Conservation (phyloP, 2,113 vertebrate genomes). For the Elachura formosa region DNA sequence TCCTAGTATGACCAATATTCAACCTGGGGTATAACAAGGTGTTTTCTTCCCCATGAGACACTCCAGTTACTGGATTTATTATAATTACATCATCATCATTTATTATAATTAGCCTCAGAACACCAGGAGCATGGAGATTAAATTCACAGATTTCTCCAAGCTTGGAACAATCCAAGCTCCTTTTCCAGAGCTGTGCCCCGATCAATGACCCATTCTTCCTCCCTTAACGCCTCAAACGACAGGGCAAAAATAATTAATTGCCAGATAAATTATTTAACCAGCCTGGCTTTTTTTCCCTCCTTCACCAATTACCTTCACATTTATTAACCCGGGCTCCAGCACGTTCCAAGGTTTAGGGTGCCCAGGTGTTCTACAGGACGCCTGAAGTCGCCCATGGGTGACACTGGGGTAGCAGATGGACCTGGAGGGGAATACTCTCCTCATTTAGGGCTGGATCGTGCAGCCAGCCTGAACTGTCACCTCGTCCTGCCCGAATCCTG, state of each 20-base stretch:
- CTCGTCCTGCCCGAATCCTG: neutral
- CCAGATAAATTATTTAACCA: neutral
- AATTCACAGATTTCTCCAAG: neutral
- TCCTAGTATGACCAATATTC: neutral
- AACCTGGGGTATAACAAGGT: accelerated
- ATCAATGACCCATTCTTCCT: neutral
- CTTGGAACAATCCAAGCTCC: neutral
- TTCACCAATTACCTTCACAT: neutral
- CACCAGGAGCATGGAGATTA: neutral
- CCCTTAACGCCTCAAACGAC: neutral
- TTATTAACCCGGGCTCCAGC: neutral
- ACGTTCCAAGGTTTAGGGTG: neutral
- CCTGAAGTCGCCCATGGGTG: neutral
- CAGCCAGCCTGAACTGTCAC: neutral
- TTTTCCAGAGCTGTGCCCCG: neutral
- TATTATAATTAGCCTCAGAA: neutral
- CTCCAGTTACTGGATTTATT: neutral
- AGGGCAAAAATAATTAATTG: neutral
- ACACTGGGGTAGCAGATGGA: accelerated
- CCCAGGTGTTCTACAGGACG: neutral
- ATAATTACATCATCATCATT: neutral
- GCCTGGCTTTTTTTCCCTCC: neutral
- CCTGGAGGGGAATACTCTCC: neutral
- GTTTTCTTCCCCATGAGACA: accelerated
- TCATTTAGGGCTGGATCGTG: accelerated